Evolutionary conservation across 1,140 invertebrate species (phyloP).

Genomic region (Uloborus diversus): DNA sequence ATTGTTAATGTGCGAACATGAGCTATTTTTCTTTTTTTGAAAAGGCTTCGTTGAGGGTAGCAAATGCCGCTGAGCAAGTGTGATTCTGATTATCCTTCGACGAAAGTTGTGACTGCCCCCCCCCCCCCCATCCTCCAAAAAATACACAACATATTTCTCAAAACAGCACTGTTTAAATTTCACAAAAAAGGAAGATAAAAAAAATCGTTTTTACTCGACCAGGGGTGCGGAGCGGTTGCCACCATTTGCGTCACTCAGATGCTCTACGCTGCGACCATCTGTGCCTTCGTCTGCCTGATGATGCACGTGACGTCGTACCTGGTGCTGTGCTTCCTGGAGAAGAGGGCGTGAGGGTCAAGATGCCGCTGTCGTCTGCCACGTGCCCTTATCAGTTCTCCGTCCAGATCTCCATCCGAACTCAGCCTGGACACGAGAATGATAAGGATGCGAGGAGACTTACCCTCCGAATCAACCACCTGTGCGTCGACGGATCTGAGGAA

Average conservation of each 20-base stretch:
- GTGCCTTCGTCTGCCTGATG: not conserved
- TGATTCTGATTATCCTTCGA: too few relatives aligned
- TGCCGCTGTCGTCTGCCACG: slow-evolving; percentile 41
- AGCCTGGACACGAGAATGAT: slow-evolving; percentile 56
- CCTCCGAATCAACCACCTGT: not conserved
- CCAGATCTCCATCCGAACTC: slow-evolving; percentile 23
- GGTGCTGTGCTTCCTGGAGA: not conserved
- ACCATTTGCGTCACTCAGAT: not conserved
- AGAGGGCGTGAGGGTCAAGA: not conserved
- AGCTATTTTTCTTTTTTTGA: too few relatives aligned
- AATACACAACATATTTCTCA: too few relatives aligned
- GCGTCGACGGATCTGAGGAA: not conserved
- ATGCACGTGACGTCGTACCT: slow-evolving; percentile 7
- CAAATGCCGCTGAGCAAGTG: too few relatives aligned
- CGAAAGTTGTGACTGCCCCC: too few relatives aligned
- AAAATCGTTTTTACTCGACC: too few relatives aligned
- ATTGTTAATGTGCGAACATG: too few relatives aligned
- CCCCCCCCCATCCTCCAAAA: too few relatives aligned
- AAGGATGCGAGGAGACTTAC: slow-evolving; percentile 53
- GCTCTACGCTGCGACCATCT: not conserved
- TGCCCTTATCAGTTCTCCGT: slow-evolving; percentile 57
- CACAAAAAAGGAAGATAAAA: too few relatives aligned
- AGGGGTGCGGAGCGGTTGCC: not conserved
- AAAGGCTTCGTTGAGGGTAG: too few relatives aligned
- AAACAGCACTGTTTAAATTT: too few relatives aligned